Conservation (phyloP, 2,797 vertebrate species). For the Hapalemur alaotrensis region DNA sequence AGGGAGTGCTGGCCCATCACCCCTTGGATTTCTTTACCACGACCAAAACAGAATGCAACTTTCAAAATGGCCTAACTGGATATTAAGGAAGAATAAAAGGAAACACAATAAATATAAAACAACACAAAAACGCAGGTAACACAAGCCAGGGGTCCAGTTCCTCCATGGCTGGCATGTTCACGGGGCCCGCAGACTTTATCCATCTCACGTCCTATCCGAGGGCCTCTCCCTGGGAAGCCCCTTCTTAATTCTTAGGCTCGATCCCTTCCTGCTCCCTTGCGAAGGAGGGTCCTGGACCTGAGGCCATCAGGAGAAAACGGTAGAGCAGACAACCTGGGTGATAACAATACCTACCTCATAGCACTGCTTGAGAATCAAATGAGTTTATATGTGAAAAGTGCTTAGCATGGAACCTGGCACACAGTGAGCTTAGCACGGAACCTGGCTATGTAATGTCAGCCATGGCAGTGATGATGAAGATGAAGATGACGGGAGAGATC, state of each 20-base stretch:
- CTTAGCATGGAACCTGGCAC: accelerated
- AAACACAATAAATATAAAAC: neutral
- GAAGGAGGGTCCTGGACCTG: neutral
- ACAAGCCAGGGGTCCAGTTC: neutral
- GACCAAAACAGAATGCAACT: too few relatives aligned
- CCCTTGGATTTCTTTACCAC: neutral
- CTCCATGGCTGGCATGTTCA: accelerated
- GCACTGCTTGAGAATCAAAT: neutral
- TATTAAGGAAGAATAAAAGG: neutral
- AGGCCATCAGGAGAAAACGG: neutral
- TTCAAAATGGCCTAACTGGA: neutral
- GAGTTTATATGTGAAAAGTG: neutral
- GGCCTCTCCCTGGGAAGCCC: neutral
- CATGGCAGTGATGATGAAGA: neutral
- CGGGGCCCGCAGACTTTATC: neutral
- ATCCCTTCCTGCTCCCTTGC: neutral
- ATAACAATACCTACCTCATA: neutral
- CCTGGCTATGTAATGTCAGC: accelerated
- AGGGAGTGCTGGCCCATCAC: neutral
- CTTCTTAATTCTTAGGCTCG: neutral
- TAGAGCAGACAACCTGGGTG: neutral
- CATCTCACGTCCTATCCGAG: accelerated
- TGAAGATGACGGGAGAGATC: accelerated
- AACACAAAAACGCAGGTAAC: neutral
- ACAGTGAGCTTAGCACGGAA: too few relatives aligned